Base-by-base conservation (phyloP, 1,140 invertebrate species). In the Diabrotica virgifera region DNA sequence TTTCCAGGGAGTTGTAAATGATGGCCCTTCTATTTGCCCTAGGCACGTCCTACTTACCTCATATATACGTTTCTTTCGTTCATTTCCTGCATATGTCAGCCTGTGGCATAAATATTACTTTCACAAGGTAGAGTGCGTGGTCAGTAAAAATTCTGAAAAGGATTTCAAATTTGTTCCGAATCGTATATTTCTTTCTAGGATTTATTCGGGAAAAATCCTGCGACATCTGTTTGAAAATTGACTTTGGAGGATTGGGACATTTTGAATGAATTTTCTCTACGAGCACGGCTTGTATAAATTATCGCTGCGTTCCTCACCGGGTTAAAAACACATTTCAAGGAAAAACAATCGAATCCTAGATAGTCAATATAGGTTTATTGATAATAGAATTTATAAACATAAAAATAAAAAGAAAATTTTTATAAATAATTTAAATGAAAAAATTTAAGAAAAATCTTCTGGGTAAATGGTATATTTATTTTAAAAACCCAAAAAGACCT, bases 71-170 rank as follows among this genome's bases (percentile, higher is more conserved):
- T 10, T 46, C 36, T 52, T 46, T 61, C 64, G 52, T 65, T 65
- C 58, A 56, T 59, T 58, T 65, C 61, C 64, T 65, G 64, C 64
- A 59, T 65, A 65, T 65, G 64, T 65, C 64, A 61, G 64, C 64
- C 59, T 65, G 64, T 59, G 53, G 64, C 64, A 65, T 65, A 65
- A 65, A 65, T 65, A 65, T 65, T 65, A 65, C 64, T 65, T 65
- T 61, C 51, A 52, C 59, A 59, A 64, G 55, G 64, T 62, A 59
- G 53, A 61, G 59, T 61, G 64, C 64, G 50, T 55, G 64, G 64
- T 65, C 64, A 65, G 64, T 24, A 59, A 65, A 65, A 65, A 65
- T 54, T 46, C 51, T 51, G 56, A 58, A 54, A 54, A 64, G 55
- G 55, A 52, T 52, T 58, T 51, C 52, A 59, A 56, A 46, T 58